Evolutionary conservation across 2,797 vertebrate genomes (phyloP).

Genomic region (Poliocrania exsul): DNA sequence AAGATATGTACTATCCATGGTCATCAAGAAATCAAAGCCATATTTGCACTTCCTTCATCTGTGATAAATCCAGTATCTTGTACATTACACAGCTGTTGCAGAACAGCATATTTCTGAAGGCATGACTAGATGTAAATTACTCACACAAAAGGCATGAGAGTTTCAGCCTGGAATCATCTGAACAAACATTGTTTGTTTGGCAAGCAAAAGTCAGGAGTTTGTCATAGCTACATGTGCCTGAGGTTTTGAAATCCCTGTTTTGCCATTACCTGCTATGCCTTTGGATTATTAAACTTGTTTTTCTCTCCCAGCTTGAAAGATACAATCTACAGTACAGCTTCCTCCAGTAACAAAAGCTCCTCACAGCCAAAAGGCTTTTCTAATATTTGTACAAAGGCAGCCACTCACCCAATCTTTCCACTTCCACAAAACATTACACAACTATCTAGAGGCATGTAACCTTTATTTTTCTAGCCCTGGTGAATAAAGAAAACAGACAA

Average conservation of each 20-base stretch:
- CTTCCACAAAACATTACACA: not conserved
- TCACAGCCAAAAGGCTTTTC: not conserved
- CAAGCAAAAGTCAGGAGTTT: not conserved
- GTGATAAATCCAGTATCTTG: not conserved
- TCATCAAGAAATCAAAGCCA: not conserved
- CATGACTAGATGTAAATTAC: not conserved
- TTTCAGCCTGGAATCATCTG: not conserved
- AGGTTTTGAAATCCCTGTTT: not conserved
- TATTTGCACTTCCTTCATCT: not conserved
- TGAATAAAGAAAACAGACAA: not conserved
- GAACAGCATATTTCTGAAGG: not conserved
- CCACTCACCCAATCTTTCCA: not conserved
- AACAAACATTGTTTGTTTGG: not conserved
- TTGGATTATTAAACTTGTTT: not conserved
- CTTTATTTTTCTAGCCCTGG: not conserved
- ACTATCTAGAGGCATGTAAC: not conserved
- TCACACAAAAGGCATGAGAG: not conserved
- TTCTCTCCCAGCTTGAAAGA: not conserved
- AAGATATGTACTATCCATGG: not conserved
- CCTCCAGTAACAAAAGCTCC: not conserved
- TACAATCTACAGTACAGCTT: not conserved
- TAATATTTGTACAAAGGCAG: not conserved
- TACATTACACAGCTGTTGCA: not conserved
- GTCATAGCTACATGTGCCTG: not conserved
- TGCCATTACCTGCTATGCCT: not conserved